A percentile compares a stretch with the other conserved stretches of the same genome.
Evolutionary conservation across 2,888 invertebrate genomes (phyloP).

Genomic region (Cataglyphis altisquamis): DNA sequence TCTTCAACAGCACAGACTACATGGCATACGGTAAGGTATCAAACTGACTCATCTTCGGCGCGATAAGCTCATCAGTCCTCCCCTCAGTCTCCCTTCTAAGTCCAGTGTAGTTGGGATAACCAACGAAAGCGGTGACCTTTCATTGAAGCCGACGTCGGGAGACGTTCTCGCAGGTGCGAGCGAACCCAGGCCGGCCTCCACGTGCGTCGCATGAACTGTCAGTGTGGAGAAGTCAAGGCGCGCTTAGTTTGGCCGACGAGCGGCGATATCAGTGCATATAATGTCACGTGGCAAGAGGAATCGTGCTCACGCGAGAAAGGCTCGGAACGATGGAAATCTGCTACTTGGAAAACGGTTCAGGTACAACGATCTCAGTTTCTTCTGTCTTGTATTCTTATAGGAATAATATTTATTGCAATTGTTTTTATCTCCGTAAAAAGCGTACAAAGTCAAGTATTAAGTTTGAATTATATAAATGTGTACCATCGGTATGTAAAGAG

Average conservation of each 20-base stretch:
- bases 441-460: background rate
- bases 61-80: slow-evolving; percentile 37
- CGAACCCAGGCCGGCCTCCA: slow-evolving; percentile 74
- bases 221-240: slow-evolving; percentile 76
- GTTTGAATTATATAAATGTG: background rate
- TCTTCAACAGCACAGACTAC: slow-evolving; percentile 90
- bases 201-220: slow-evolving; percentile 76
- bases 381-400: background rate
- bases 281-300: slow-evolving; percentile 77
- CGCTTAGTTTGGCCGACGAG: slow-evolving; percentile 77
- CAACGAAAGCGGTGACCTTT: slow-evolving; percentile 74
- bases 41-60: slow-evolving; percentile 22
- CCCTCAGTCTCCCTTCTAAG: slow-evolving; percentile 55
- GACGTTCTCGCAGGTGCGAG: slow-evolving; percentile 77
- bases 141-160: slow-evolving; percentile 77
- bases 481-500: background rate
- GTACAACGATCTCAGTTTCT: slow-evolving; percentile 43
- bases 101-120: slow-evolving; percentile 67
- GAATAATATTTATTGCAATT: background rate
- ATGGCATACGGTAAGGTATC: slow-evolving; percentile 81
- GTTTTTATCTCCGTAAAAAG: background rate
- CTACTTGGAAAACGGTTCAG: slow-evolving; percentile 65
- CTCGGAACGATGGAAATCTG: slow-evolving; percentile 11
- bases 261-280: slow-evolving; percentile 72
- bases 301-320: slow-evolving; percentile 66